These are phyloP conservation scores for Reticulitermes lucifugus DNA, from an alignment of 2,888 invertebrate species.

Conservation along the genomic window DNA sequence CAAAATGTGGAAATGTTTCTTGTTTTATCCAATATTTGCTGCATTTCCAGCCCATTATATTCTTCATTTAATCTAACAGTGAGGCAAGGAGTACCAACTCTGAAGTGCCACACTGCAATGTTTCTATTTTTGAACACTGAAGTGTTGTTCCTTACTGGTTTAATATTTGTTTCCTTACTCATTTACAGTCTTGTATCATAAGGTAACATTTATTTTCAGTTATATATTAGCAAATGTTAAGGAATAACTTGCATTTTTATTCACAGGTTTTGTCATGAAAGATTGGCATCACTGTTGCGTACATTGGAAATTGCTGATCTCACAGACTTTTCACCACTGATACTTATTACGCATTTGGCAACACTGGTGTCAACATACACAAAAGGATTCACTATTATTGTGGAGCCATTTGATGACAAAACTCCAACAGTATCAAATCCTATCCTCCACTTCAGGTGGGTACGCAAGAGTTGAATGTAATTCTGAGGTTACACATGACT, in stretches of 20 bases:
- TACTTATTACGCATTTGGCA: slow-evolving; percentile 85
- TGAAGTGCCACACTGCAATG: too few relatives aligned
- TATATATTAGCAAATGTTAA: not conserved
- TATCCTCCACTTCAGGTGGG: slow-evolving; percentile 81
- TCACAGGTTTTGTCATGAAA: slow-evolving; percentile 87
- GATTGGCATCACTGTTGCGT: slow-evolving; percentile 86
- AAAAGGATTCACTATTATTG: slow-evolving; percentile 96
- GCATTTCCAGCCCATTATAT: too few relatives aligned
- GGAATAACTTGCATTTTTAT: not conserved
- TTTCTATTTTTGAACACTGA: too few relatives aligned
- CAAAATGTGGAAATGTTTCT: too few relatives aligned
- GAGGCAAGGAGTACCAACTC: too few relatives aligned
- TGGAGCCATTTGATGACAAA: slow-evolving; percentile 97
- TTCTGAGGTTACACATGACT: too few relatives aligned
- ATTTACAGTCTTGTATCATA: too few relatives aligned
- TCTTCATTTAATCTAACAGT: too few relatives aligned
- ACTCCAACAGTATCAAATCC: slow-evolving; percentile 92
- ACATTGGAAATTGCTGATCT: slow-evolving; percentile 94
- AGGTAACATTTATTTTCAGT: too few relatives aligned
- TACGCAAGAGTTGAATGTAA: not conserved
- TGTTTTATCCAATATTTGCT: too few relatives aligned
- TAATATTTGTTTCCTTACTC: too few relatives aligned
- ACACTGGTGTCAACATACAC: slow-evolving; percentile 97
- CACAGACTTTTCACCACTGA: slow-evolving; percentile 88
- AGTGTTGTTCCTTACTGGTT: too few relatives aligned